phyloP scores from a whole-genome alignment of 2,113 vertebrate genomes.

The Sorex fumeus region DNA sequence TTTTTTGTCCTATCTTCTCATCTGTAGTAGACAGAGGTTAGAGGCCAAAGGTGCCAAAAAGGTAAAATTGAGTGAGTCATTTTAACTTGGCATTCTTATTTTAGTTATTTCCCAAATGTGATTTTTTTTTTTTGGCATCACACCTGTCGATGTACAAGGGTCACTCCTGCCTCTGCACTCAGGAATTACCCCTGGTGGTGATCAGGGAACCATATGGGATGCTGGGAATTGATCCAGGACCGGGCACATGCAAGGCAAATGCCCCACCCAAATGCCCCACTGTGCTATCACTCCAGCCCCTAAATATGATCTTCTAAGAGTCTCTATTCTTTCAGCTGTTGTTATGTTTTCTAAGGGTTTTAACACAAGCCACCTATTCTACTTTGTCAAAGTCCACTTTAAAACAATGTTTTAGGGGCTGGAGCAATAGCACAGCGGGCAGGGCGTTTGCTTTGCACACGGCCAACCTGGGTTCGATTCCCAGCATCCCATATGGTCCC shows the following conservation, averaged over 20 bases:
- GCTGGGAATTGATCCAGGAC: too few relatives aligned
- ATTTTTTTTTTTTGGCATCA: background rate
- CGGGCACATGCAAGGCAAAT: too few relatives aligned
- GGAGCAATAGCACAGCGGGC: too few relatives aligned
- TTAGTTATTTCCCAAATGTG: background rate
- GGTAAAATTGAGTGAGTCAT: background rate
- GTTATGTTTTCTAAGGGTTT: background rate
- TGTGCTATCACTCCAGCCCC: too few relatives aligned
- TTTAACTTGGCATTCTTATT: background rate
- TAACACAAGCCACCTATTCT: background rate
- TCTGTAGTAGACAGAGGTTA: background rate
- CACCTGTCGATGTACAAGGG: too few relatives aligned
- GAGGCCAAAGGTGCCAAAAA: background rate
- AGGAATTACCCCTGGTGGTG: too few relatives aligned
- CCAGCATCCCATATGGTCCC: too few relatives aligned
- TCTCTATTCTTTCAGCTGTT: background rate
- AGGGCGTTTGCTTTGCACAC: too few relatives aligned
- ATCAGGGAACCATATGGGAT: too few relatives aligned
- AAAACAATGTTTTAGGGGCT: background rate
- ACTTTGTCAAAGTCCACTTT: background rate
- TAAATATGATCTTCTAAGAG: background rate
- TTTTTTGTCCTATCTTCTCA: background rate
- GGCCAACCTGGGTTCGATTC: too few relatives aligned
- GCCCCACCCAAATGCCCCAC: too few relatives aligned
- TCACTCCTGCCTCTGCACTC: too few relatives aligned